phyloP scores from a whole-genome alignment of 2,797 vertebrate genomes.

The Spizella passerina region DNA sequence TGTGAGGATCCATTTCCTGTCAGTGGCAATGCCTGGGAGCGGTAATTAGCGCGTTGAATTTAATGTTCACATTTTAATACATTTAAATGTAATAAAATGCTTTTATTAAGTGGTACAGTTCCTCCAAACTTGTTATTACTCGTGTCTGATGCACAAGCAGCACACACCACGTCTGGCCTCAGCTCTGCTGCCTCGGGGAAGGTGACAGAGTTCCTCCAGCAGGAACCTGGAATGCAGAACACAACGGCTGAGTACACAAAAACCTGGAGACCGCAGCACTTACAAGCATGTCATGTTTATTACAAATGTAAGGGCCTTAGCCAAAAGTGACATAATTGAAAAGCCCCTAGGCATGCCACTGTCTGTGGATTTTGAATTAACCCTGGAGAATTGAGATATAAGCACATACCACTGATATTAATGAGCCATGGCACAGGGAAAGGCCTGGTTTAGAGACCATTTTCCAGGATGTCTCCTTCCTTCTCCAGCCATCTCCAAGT shows the following conservation, averaged over 20 bases:
- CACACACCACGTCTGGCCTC: not conserved
- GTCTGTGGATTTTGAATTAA: not conserved
- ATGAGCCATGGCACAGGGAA: not conserved
- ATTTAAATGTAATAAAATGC: conserved; percentile 18
- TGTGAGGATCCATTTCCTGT: conserved; percentile 17
- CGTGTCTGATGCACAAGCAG: not conserved
- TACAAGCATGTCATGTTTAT: not conserved
- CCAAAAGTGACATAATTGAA: not conserved
- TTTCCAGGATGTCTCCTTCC: not conserved
- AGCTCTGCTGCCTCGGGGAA: not conserved
- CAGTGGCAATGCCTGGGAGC: not conserved
- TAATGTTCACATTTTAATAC: conserved; percentile 38
- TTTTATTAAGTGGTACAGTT: conserved; percentile 7
- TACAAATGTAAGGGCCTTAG: not conserved
- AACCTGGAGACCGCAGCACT: not conserved
- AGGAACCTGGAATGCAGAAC: not conserved
- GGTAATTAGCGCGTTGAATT: conserved; percentile 31
- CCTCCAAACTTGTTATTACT: not conserved
- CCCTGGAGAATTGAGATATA: not conserved
- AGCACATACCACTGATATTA: not conserved
- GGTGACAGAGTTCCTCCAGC: not conserved
- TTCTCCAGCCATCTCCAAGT: not conserved
- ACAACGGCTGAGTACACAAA: not conserved
- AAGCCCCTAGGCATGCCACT: not conserved
- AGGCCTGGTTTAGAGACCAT: accelerated